These are phyloP conservation scores for Ectobius pallidus DNA, from an alignment of 2,888 invertebrate species.

Conservation along the genomic window DNA sequence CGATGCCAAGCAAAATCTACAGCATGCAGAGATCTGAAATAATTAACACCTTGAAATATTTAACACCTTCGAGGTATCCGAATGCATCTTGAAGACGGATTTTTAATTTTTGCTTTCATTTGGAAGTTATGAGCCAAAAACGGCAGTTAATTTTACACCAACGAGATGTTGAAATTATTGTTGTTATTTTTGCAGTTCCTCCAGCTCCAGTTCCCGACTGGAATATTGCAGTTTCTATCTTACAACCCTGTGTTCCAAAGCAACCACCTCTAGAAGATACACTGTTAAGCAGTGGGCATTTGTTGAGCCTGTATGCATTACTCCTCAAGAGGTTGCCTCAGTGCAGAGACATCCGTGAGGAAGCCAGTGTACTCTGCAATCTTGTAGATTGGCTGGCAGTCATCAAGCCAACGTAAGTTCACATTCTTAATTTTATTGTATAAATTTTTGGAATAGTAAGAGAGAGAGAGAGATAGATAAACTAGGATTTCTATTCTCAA, in stretches of 20 bases:
- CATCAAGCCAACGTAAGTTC: slow-evolving; percentile 61
- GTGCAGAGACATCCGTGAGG: slow-evolving; percentile 55
- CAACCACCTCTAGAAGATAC: slow-evolving; percentile 58
- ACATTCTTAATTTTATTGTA: slow-evolving; percentile 39
- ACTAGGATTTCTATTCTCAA: no score
- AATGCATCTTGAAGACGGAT: no score
- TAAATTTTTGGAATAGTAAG: background rate
- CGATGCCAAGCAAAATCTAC: no score
- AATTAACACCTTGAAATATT: no score
- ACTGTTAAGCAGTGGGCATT: slow-evolving; percentile 58
- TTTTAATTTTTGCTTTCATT: no score
- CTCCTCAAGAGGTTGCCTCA: slow-evolving; percentile 59
- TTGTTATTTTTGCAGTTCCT: slow-evolving; percentile 48
- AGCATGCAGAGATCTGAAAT: no score
- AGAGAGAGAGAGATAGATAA: slow-evolving; percentile 31
- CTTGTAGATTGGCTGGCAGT: slow-evolving; percentile 49
- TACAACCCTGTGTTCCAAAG: slow-evolving; percentile 57
- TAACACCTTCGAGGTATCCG: no score
- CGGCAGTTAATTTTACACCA: no score
- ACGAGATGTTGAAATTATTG: no score
- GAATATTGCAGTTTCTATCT: slow-evolving; percentile 54
- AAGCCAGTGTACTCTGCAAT: slow-evolving; percentile 49
- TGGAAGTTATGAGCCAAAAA: no score
- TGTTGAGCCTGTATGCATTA: slow-evolving; percentile 62
- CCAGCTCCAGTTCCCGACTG: slow-evolving; percentile 57